A percentile compares a stretch with the other conserved stretches of the same genome.
phyloP scores from a whole-genome alignment of 2,888 invertebrate genomes.

The Pseudococcus longispinus region DNA sequence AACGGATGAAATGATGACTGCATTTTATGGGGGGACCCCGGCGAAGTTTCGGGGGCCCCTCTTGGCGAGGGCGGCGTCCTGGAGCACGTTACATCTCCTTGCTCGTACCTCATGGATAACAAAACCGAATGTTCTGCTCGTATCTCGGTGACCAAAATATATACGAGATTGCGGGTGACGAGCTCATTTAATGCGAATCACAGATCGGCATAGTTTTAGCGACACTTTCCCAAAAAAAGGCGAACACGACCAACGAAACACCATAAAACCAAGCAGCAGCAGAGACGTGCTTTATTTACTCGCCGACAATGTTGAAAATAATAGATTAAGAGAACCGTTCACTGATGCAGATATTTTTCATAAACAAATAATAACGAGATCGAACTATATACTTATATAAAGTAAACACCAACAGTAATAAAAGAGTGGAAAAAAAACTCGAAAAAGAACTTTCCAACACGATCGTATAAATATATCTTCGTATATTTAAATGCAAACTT shows the following conservation, averaged over 20 bases:
- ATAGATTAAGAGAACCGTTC: not conserved
- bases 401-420: not conserved
- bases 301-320: not conserved
- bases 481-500: not conserved
- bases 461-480: not conserved
- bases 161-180: not conserved
- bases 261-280: not conserved
- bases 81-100: constrained; percentile 67
- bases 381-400: not conserved
- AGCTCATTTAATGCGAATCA: constrained; percentile 6
- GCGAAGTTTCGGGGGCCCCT: constrained; percentile 65
- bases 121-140: constrained; percentile 44
- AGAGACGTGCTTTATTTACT: no score
- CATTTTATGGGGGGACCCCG: constrained; percentile 59
- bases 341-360: not conserved
- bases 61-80: constrained; percentile 67
- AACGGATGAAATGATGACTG: constrained; percentile 69
- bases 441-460: not conserved
- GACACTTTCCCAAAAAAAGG: not conserved
- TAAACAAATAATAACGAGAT: not conserved
- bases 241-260: not conserved
- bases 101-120: constrained; percentile 76
- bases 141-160: not conserved
- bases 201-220: not conserved
- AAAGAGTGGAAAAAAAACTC: not conserved